These are phyloP conservation scores for Ictalurus furcatus DNA, from an alignment of 2,113 vertebrate genomes.

Conservation along the genomic window DNA sequence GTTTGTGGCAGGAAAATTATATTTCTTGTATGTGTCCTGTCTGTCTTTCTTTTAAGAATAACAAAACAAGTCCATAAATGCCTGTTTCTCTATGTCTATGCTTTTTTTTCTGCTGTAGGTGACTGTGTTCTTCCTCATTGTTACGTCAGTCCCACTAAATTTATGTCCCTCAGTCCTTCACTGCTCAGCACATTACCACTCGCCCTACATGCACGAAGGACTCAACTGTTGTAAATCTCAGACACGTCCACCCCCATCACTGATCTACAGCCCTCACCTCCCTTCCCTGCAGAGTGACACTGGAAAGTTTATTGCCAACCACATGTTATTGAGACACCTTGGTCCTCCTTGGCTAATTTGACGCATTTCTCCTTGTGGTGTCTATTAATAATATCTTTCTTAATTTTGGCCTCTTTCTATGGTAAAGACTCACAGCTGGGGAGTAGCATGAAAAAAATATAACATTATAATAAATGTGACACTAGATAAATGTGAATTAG, in stretches of 20 bases:
- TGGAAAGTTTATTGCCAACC: constrained; percentile 28
- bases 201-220: constrained; percentile 47
- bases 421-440: background rate
- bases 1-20: background rate
- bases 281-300: background rate
- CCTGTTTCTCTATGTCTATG: background rate
- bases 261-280: constrained; percentile 47
- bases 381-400: constrained; percentile 26
- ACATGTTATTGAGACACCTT: constrained; percentile 8
- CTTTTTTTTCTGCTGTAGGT: constrained; percentile 13
- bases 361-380: constrained; percentile 23
- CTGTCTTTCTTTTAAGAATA: background rate
- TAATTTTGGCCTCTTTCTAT: constrained; percentile 9
- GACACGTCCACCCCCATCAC: constrained; percentile 23
- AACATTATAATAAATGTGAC: background rate
- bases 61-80: background rate
- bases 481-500: background rate
- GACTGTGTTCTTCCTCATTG: constrained; percentile 38
- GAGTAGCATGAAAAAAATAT: background rate
- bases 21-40: background rate
- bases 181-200: constrained; percentile 38
- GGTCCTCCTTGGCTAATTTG: constrained; percentile 29
- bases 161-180: constrained; percentile 43
- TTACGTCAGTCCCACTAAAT: constrained; percentile 33
- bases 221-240: constrained; percentile 46